Evolutionary conservation across 2,888 invertebrate species (phyloP).

Genomic region (Enchytraeus crypticus): DNA sequence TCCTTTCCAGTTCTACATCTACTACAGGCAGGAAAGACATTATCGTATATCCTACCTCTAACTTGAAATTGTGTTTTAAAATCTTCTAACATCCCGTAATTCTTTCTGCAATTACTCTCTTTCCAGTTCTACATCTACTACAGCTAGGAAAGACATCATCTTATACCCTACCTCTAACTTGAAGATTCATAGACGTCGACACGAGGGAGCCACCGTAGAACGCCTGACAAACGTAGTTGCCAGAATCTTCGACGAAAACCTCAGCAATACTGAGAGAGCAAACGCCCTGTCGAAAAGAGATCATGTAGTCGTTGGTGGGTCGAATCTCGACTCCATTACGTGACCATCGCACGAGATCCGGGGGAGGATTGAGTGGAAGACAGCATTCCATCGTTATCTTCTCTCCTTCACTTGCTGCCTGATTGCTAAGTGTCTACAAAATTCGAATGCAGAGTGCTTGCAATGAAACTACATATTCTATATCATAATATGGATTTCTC

Average conservation of each 20-base stretch:
- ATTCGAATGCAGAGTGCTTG: background rate
- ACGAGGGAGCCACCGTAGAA: slow-evolving; percentile 59
- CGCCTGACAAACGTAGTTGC: slow-evolving; percentile 82
- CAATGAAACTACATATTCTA: background rate
- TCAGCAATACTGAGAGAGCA: slow-evolving; percentile 72
- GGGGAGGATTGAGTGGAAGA: slow-evolving; percentile 39
- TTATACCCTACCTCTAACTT: background rate
- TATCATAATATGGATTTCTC: too few species aligned
- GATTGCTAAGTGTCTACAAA: slow-evolving; percentile 29
- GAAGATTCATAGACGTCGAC: background rate
- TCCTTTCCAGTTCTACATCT: too few species aligned
- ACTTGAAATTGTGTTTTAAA: too few species aligned
- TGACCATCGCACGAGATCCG: slow-evolving; percentile 43
- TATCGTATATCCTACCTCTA: too few species aligned
- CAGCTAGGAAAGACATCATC: too few species aligned
- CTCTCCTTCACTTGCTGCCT: slow-evolving; percentile 36
- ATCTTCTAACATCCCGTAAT: too few species aligned
- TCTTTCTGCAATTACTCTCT: too few species aligned
- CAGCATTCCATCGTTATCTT: slow-evolving; percentile 37
- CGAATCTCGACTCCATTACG: slow-evolving; percentile 52
- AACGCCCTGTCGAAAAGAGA: slow-evolving; percentile 65
- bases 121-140: too few species aligned
- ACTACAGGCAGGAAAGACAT: too few species aligned
- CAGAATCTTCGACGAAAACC: slow-evolving; percentile 75
- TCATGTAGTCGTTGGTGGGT: slow-evolving; percentile 59